phyloP scores from a whole-genome alignment of 2,888 invertebrate genomes.

The Rapana venosa region DNA sequence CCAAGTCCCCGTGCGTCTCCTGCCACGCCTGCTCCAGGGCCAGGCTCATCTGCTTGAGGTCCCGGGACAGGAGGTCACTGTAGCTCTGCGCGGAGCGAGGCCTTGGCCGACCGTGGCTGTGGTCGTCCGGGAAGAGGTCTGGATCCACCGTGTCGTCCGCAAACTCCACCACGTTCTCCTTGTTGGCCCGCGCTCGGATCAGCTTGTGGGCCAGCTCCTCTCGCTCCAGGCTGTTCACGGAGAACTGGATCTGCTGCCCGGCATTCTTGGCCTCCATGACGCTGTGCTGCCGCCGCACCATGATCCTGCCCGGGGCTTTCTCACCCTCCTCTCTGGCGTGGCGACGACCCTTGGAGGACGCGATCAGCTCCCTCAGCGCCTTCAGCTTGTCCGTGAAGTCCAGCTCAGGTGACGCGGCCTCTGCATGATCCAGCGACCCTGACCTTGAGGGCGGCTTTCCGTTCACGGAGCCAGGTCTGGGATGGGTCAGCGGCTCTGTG shows the following conservation, averaged over 20 bases:
- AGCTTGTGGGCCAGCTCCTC: background rate
- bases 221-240: constrained; percentile 29
- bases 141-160: background rate
- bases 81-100: constrained; percentile 24
- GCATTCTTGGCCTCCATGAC: background rate
- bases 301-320: constrained; percentile 10
- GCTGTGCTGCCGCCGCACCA: constrained; percentile 23
- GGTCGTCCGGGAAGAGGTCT: background rate
- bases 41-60: constrained; percentile 3
- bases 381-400: constrained; percentile 41
- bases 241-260: constrained; percentile 34
- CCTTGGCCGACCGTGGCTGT: background rate
- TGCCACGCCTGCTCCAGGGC: constrained; percentile 1
- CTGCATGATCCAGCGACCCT: background rate
- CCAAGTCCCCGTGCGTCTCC: background rate
- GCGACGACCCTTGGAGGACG: constrained; percentile 30
- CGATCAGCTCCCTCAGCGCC: constrained; percentile 33
- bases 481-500: background rate
- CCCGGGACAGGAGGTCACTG: constrained; percentile 27
- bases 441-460: background rate
- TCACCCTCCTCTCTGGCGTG: background rate
- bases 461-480: background rate
- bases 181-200: background rate
- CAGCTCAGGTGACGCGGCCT: background rate
- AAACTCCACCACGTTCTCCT: background rate